These are phyloP conservation scores for Cantharis nigra DNA, from an alignment of 2,888 invertebrate species.

Conservation along the genomic window DNA sequence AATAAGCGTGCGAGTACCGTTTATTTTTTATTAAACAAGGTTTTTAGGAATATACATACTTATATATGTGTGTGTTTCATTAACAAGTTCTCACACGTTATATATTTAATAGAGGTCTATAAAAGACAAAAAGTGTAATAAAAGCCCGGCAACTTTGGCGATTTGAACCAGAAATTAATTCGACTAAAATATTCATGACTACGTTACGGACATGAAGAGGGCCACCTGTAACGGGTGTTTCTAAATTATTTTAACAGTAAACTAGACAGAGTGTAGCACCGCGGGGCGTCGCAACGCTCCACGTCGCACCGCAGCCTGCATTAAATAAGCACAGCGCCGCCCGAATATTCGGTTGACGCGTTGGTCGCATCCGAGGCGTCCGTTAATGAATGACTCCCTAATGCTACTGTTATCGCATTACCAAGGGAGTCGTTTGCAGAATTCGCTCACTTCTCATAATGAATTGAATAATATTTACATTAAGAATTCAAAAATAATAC, in stretches of 20 bases:
- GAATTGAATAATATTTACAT: constrained; percentile 50
- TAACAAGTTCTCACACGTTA: constrained; percentile 32
- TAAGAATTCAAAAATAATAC: constrained; percentile 46
- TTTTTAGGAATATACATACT: constrained; percentile 13
- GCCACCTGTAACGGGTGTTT: constrained; percentile 32
- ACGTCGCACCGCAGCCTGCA: constrained; percentile 31
- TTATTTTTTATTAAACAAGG: constrained; percentile 18
- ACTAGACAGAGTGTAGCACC: constrained; percentile 22
- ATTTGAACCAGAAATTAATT: constrained; percentile 39
- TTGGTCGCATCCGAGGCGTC: constrained; percentile 38
- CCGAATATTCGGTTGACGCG: constrained; percentile 40
- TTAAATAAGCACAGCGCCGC: constrained; percentile 36
- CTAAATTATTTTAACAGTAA: constrained; percentile 34
- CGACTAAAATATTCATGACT: constrained; percentile 37
- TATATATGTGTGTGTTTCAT: constrained; percentile 24
- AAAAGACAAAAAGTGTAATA: constrained; percentile 27
- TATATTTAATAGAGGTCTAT: constrained; percentile 30
- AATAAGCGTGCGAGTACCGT: constrained; percentile 17
- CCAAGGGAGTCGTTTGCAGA: constrained; percentile 47
- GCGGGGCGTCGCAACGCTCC: constrained; percentile 16
- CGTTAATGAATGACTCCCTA: constrained; percentile 48
- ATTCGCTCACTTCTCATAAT: constrained; percentile 47
- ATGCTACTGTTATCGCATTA: constrained; percentile 46
- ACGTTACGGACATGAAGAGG: constrained; percentile 21
- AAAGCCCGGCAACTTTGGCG: constrained; percentile 33